phyloP scores from a whole-genome alignment of 1,140 invertebrate species.

The Goniozus legneri region DNA sequence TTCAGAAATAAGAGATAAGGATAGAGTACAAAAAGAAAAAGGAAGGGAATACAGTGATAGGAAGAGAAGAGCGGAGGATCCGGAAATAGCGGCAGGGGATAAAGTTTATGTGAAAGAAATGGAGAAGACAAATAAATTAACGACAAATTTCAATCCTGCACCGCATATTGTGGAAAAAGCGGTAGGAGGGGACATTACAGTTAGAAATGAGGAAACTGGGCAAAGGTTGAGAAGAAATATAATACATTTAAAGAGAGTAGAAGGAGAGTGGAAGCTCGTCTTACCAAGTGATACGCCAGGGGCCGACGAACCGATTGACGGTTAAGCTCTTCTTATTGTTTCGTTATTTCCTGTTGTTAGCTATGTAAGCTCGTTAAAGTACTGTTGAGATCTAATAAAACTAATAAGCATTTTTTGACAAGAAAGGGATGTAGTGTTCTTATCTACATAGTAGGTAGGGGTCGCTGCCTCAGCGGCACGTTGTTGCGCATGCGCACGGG shows the following conservation, averaged over 20 bases:
- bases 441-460: too few species aligned
- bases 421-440: too few species aligned
- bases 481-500: too few species aligned
- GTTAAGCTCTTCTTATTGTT: too few species aligned
- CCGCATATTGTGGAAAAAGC: neutral
- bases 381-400: too few species aligned
- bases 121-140: neutral
- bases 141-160: neutral
- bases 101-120: neutral
- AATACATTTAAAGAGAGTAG: neutral
- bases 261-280: neutral
- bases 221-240: neutral
- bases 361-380: too few species aligned
- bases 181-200: neutral
- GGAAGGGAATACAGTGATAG: conserved; percentile 8
- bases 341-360: too few species aligned
- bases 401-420: too few species aligned
- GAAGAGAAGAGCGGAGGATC: conserved; percentile 18
- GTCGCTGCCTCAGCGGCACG: too few species aligned
- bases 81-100: neutral
- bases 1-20: neutral
- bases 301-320: too few species aligned
- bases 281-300: too few species aligned
- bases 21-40: neutral
- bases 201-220: neutral